Conservation (phyloP, 1,140 invertebrate genomes). For the Spodoptera frugiperda region DNA sequence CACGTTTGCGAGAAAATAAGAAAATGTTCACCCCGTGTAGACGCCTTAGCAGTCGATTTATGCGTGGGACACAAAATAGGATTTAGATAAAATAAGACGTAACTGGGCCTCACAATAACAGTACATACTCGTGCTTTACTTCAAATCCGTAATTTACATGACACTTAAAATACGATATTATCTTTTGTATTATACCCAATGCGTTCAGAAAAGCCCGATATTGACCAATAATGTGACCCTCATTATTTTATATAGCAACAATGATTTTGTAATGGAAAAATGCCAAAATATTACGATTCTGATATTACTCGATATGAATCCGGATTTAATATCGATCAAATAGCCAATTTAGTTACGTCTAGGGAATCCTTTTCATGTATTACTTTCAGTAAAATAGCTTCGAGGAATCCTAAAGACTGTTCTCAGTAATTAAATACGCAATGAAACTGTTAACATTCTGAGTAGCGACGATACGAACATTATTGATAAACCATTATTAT, state of each 20-base stretch:
- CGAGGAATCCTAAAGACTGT: conserved; percentile 11
- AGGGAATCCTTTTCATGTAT: conserved; percentile 31
- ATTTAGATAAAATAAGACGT: conserved; percentile 81
- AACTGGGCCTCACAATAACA: conserved; percentile 66
- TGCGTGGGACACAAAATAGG: conserved; percentile 81
- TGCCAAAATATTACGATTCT: conserved; percentile 41
- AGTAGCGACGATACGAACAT: neutral
- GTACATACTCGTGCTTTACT: conserved; percentile 58
- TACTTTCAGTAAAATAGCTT: conserved; percentile 11
- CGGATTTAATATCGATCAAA: conserved; percentile 6
- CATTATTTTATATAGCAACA: conserved; percentile 54
- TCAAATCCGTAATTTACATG: conserved; percentile 71
- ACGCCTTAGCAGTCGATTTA: conserved; percentile 79
- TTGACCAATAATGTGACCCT: conserved; percentile 53
- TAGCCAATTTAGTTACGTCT: conserved; percentile 15
- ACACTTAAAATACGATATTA: conserved; percentile 65
- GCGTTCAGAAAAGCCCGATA: conserved; percentile 50
- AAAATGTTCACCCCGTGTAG: conserved; percentile 81
- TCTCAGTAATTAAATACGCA: conserved; percentile 7
- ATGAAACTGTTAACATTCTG: neutral
- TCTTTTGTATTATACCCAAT: conserved; percentile 56
- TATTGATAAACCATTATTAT: neutral
- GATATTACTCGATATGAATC: conserved; percentile 21
- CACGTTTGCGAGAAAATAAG: conserved; percentile 82
- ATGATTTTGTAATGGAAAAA: conserved; percentile 54